Conservation (phyloP, 2,113 vertebrate genomes). For the Anhinga anhinga region DNA sequence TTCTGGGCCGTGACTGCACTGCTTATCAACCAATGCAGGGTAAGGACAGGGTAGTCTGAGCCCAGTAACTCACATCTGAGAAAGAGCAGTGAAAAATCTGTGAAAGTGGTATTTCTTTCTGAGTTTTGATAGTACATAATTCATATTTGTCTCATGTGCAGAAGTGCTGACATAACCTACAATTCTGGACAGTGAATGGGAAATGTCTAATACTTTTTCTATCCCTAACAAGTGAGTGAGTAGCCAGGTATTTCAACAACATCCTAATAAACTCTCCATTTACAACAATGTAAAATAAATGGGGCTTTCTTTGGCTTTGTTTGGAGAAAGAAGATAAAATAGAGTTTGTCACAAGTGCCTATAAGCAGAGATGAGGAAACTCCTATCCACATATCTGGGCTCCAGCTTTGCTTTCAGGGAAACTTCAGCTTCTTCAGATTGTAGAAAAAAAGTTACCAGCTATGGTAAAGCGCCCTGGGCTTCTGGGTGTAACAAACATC, state of each 20-base stretch:
- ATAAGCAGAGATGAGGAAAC: not conserved
- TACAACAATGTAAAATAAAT: not conserved
- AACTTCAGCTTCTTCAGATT: not conserved
- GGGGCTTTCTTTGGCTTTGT: accelerated
- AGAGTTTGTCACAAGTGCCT: not conserved
- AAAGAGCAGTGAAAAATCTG: not conserved
- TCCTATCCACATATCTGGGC: not conserved
- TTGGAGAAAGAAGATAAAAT: not conserved
- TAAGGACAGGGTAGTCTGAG: not conserved
- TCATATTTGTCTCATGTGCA: not conserved
- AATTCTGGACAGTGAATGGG: not conserved
- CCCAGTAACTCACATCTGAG: not conserved
- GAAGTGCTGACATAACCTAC: not conserved
- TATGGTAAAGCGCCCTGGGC: not conserved
- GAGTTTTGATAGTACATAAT: not conserved
- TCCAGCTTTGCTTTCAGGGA: not conserved
- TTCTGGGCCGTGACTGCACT: not conserved
- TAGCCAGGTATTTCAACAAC: not conserved
- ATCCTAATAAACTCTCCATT: not conserved
- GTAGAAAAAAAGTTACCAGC: not conserved
- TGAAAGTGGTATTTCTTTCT: not conserved
- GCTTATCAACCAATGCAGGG: not conserved
- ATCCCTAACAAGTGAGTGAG: not conserved
- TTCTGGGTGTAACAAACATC: not conserved
- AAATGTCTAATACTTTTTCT: not conserved